A percentile compares a stretch with the other conserved stretches of the same genome.
Evolutionary conservation across 2,113 vertebrate species (phyloP).

Genomic region (Sisor rabdophorus): DNA sequence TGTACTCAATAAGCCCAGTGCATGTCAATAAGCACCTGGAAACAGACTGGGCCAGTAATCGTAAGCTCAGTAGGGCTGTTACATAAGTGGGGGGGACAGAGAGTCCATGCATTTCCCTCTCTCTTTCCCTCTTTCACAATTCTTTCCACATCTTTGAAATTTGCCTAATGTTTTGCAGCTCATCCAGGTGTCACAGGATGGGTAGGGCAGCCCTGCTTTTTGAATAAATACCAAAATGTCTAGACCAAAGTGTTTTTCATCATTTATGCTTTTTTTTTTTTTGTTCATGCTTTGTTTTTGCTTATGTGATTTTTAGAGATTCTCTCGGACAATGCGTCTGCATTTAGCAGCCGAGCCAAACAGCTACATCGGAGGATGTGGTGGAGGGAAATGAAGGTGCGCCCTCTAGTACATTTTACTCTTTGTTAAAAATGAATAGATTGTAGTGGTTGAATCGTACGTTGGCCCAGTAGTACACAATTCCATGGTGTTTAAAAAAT

Average conservation of each 20-base stretch:
- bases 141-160: conserved; percentile 25
- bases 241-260: background rate
- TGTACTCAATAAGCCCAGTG: conserved; percentile 29
- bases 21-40: conserved; percentile 53
- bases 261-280: background rate
- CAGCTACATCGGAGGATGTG: conserved; percentile 96
- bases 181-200: background rate
- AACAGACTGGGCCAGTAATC: conserved; percentile 27
- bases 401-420: conserved; percentile 16
- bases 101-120: background rate
- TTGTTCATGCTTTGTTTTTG: conserved; percentile 3
- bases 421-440: background rate
- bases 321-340: conserved; percentile 94
- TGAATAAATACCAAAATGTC: background rate
- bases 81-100: conserved; percentile 37
- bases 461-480: too few species aligned
- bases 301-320: conserved; percentile 75
- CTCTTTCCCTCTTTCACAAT: background rate
- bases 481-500: too few species aligned
- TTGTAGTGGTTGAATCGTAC: too few species aligned
- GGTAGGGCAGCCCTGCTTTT: background rate
- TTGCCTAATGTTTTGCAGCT: background rate
- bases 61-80: conserved; percentile 41
- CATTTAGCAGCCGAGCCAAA: conserved; percentile 97
- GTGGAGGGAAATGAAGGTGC: conserved; percentile 95